Evolutionary conservation across 2,797 vertebrate species (phyloP), one percentile per base, ranked within the genome.

Genomic region (Takifugu rubripes): DNA sequence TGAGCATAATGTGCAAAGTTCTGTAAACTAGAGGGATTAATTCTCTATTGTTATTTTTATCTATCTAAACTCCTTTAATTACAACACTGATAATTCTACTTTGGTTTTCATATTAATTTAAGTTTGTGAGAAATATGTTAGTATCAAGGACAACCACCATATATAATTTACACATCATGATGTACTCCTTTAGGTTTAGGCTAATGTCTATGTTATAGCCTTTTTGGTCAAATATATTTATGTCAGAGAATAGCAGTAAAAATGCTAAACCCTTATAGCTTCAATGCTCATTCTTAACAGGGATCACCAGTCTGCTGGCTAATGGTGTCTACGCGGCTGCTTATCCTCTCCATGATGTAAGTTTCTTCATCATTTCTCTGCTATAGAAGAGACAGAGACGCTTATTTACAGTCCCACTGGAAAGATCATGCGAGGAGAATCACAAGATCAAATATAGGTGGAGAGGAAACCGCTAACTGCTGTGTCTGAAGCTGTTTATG

Each of bases 311-410:
- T 83, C 91, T 99, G 49, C 88, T 98, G 61, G 96, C 93, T 81
- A 95, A 92, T 12, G 93, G 92, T 14, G 86, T 95, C 67, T 99
- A 98, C 81, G 93, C 90, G 0, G 89, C 93, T 12, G 94, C 93
- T 0, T 98, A 95, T 82, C 94, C 97, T 0, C 83, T 95, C 60
- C 97, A 99, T 59, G 96, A 99, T 45, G 97, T 99, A 86, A 97
- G 96, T 95, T 55, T 57, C 31, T 12, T 2, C n/a, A 5, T 52
- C 36, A 16, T 31, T 15, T 46, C 9, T n/a, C 17, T 8, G 5
- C 44, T 10, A 40, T 40, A 40, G 11, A 46, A 46, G 6, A 8
- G 16, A 21, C 21, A 6, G 16, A 7, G 10, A n/a, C 21, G 17
- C 5, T 9, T 16, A 45, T 45, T 16, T 16, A 1, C 1, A 17